Evolutionary conservation across 37 sponge, comb jelly and placozoan genomes (phyloP).

Genomic region (Agelas oroides): DNA sequence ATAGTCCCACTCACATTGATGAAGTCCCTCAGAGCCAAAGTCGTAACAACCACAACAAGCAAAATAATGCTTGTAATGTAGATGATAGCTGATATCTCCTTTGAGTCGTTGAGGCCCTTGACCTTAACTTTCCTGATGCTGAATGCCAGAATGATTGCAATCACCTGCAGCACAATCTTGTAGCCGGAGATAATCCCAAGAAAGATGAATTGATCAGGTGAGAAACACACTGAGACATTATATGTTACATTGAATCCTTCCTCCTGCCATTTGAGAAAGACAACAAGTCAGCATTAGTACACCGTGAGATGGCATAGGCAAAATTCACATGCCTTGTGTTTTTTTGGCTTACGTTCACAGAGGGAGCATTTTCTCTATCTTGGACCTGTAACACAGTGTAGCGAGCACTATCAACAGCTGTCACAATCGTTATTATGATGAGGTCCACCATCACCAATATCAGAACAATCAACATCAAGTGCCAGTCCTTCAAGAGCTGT

Average conservation of each 20-base stretch:
- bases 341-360: too few species aligned
- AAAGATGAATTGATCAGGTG: not conserved
- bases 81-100: slow-evolving; percentile 40
- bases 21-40: slow-evolving; percentile 39
- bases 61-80: slow-evolving; percentile 59
- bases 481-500: slow-evolving; percentile 38
- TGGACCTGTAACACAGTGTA: not conserved
- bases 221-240: slow-evolving; percentile 16
- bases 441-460: slow-evolving; percentile 1
- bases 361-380: slow-evolving; percentile 22
- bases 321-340: too few species aligned
- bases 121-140: slow-evolving; percentile 58
- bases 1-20: slow-evolving; percentile 38
- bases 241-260: slow-evolving; percentile 30
- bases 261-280: not conserved
- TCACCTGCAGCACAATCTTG: slow-evolving; percentile 48
- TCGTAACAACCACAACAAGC: slow-evolving; percentile 3
- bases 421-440: not conserved
- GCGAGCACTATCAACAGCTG: not conserved
- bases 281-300: too few species aligned
- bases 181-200: slow-evolving; percentile 51
- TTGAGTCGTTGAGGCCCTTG: slow-evolving; percentile 67
- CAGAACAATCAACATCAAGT: slow-evolving; percentile 14
- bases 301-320: too few species aligned
- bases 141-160: slow-evolving; percentile 58